Percentiles rank a stretch among this genome's conserved stretches.
These are phyloP conservation scores for Falco punctatus DNA, from an alignment of 2,113 vertebrate species.

Conservation along the genomic window DNA sequence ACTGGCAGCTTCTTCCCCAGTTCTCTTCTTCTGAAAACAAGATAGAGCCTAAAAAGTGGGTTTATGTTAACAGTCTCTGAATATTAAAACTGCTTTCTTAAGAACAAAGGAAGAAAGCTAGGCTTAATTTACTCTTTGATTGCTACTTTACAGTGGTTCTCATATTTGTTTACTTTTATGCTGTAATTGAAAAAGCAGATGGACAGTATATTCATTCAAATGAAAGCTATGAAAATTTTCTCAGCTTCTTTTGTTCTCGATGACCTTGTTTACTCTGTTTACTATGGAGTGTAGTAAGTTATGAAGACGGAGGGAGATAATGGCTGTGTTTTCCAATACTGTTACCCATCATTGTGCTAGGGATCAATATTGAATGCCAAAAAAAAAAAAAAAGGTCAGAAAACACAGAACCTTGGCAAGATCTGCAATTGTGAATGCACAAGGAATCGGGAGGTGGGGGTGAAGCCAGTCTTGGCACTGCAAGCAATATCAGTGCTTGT, in stretches of 20 bases:
- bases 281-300: conserved; percentile 27
- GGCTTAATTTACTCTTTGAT: conserved; percentile 9
- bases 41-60: not conserved
- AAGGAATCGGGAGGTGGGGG: not conserved
- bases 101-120: not conserved
- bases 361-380: conserved; percentile 48
- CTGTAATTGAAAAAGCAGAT: conserved; percentile 27
- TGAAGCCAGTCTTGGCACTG: not conserved
- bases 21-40: not conserved
- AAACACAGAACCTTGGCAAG: not conserved
- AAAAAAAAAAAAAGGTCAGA: not conserved
- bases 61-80: not conserved
- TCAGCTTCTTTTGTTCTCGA: conserved; percentile 17
- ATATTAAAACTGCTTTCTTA: conserved; percentile 3
- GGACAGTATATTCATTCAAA: not conserved
- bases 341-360: not conserved
- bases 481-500: not conserved
- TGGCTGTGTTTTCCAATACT: conserved; percentile 52
- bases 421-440: not conserved
- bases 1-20: not conserved
- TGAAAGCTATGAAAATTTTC: conserved; percentile 10
- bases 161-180: conserved; percentile 18
- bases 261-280: conserved; percentile 65
- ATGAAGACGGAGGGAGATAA: conserved; percentile 41
- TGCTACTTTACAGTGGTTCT: not conserved